These are phyloP conservation scores for Ricordea florida DNA, from an alignment of 92 coral and sea anemone genomes.

Conservation along the genomic window DNA sequence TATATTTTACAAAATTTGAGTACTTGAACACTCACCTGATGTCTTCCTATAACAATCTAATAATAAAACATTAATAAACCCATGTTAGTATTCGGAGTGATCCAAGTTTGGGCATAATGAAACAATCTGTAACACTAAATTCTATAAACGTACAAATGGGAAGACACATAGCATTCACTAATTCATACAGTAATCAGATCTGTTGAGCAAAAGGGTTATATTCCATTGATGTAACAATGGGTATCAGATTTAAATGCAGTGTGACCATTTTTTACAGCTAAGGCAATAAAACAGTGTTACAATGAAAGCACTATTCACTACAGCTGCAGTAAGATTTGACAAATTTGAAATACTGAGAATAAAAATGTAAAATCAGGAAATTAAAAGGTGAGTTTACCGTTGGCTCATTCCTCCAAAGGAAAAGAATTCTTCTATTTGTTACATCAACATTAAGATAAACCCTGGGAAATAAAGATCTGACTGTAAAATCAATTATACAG, in stretches of 20 bases:
- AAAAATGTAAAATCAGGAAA: not conserved
- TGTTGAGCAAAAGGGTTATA: too few species aligned
- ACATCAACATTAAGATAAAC: constrained; percentile 83
- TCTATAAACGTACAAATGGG: too few species aligned
- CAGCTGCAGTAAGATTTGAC: not conserved
- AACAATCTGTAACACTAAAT: too few species aligned
- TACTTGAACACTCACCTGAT: constrained; percentile 57
- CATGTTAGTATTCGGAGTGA: too few species aligned
- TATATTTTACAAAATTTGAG: not conserved
- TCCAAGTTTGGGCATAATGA: too few species aligned
- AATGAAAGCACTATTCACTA: too few species aligned
- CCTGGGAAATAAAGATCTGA: constrained; percentile 31
- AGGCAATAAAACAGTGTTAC: too few species aligned
- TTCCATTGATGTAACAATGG: too few species aligned
- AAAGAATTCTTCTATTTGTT: constrained; percentile 75
- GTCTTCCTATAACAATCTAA: constrained; percentile 89
- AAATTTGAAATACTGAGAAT: not conserved
- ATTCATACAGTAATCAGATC: not conserved
- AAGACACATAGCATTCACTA: too few species aligned
- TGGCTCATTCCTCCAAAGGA: constrained; percentile 88
- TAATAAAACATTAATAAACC: not conserved
- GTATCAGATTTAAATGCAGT: too few species aligned
- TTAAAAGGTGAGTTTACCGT: constrained; percentile 41
- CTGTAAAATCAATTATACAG: too few species aligned
- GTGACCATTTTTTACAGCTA: too few species aligned